Conservation (phyloP, 2,888 invertebrate species). For the Lasioglossum morio region DNA sequence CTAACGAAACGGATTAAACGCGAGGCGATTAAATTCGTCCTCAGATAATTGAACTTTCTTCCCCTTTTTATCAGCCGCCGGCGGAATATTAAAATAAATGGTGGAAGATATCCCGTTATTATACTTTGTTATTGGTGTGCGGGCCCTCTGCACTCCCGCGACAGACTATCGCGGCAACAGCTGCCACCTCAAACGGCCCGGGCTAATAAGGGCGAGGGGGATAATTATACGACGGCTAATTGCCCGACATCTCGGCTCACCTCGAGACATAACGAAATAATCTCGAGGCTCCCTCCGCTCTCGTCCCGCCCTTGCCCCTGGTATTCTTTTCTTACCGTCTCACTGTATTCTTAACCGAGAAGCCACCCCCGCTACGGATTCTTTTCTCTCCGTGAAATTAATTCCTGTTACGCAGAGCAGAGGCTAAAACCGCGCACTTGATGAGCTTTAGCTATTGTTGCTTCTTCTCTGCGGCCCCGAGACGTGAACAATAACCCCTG, state of each 20-base stretch:
- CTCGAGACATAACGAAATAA: slow-evolving; percentile 76
- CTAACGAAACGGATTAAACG: slow-evolving; percentile 28
- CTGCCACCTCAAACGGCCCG: slow-evolving; percentile 54
- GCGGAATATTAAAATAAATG: slow-evolving; percentile 73
- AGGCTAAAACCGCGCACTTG: slow-evolving; percentile 59
- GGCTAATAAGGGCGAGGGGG: slow-evolving; percentile 66
- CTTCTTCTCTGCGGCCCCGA: slow-evolving; percentile 27
- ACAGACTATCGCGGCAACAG: slow-evolving; percentile 56
- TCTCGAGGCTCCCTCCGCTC: slow-evolving; percentile 55
- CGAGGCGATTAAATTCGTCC: slow-evolving; percentile 28
- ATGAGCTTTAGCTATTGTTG: slow-evolving; percentile 59
- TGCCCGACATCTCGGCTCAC: slow-evolving; percentile 71
- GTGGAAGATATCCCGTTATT: slow-evolving; percentile 63
- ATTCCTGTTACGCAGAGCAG: slow-evolving; percentile 65
- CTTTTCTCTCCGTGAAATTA: slow-evolving; percentile 68
- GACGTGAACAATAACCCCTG: neutral
- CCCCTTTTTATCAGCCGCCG: slow-evolving; percentile 8
- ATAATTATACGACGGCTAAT: slow-evolving; percentile 79
- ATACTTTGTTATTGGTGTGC: slow-evolving; percentile 56
- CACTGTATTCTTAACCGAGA: slow-evolving; percentile 60
- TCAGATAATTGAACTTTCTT: slow-evolving; percentile 20
- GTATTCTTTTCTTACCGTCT: slow-evolving; percentile 41
- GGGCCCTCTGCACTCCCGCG: slow-evolving; percentile 27
- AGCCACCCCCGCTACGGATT: slow-evolving; percentile 66
- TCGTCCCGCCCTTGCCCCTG: neutral